Evolutionary conservation across 2,888 invertebrate species (phyloP), one percentile per base, ranked within the genome.

Genomic region (Neoscelio sp.): DNA sequence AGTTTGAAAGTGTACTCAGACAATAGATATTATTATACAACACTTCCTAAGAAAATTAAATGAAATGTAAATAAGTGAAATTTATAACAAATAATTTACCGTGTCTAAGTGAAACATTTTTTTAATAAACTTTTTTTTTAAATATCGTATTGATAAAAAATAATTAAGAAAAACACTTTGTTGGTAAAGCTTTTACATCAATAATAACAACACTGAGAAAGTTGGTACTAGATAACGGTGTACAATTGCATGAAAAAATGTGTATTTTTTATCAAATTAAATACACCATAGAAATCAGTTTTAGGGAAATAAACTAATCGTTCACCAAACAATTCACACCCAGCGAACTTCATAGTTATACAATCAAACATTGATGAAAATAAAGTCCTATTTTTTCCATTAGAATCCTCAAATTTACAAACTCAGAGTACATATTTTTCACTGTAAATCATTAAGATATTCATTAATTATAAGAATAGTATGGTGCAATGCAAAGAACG

Each of bases 21-120:
- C 64, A 71, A 78, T 78, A 78, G 52, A 71, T 60, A 78, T 71
- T 78, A 71, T 78, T 71, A 71, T 48, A 71, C 7, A 65, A 60
- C 46, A 71, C 46, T 58, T 70, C 71, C 78, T 71, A 23, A 67
- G 54, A 20, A 78, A 78, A 78, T 71, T 38, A 64, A 78, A 78
- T 23, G 26, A 20, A 18, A 33, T 20, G 1, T 50, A 44, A 70
- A 30, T 48, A 38, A 70, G 13, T 33, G 4, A 50, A 10, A 12
- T 33, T 33, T 8, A 73, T 17, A 64, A 20, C 33, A 33, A 73
- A 64, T 67, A n/a, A n/a, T n/a, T n/a, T n/a, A n/a, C n/a, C n/a
- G n/a, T n/a, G n/a, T n/a, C n/a, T n/a, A n/a, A n/a, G n/a, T n/a
- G n/a, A n/a, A n/a, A n/a, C n/a, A n/a, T n/a, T n/a, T n/a, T n/a